Evolutionary conservation across 1,140 invertebrate genomes (phyloP), one percentile per base, ranked within the genome.

Genomic region (Choristoneura fumiferana): DNA sequence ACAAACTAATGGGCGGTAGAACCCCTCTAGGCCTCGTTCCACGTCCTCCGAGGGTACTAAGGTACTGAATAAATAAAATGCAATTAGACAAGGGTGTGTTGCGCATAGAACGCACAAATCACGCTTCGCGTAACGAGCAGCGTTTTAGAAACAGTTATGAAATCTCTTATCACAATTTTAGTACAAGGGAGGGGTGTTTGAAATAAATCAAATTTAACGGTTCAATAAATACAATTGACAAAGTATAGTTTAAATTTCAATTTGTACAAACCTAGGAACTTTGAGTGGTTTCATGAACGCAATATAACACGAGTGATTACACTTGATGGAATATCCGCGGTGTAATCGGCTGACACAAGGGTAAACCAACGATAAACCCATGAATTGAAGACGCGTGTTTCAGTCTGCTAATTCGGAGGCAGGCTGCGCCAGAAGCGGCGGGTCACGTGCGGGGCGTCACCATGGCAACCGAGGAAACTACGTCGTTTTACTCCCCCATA

Each of bases 401-500:
- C 59, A 70, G 67, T 67, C 65, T 64, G 64, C 72, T 77, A 78
- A 81, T 81, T 76, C 71, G 63, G 58, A 68, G 60, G 66, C 55
- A 62, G 69, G 39, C 61, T 76, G 69, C n/a, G n/a, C 57, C 65
- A 71, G 65, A 68, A 68, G 58, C 62, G 54, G 58, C 35, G 67
- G 56, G 62, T 74, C 81, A 84, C 78, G 75, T 81, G 76, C 80
- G 68, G 84, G 82, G 82, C 73, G 84, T 88, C 75, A 64, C 75
- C 73, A 87, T 87, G 70, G 77, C 71, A 83, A 88, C 84, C 40
- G 67, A 79, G 82, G 76, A 88, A 87, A 84, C 79, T 88, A 81
- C 83, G 81, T 72, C 78, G 71, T 85, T 84, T 78, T 67, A 68
- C 64, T 61, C 69, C 70, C 69, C 70, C 74, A 17, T 17, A 22